Evolutionary conservation across 2,797 vertebrate genomes (phyloP).

Genomic region (Crocodylus rhombifer): DNA sequence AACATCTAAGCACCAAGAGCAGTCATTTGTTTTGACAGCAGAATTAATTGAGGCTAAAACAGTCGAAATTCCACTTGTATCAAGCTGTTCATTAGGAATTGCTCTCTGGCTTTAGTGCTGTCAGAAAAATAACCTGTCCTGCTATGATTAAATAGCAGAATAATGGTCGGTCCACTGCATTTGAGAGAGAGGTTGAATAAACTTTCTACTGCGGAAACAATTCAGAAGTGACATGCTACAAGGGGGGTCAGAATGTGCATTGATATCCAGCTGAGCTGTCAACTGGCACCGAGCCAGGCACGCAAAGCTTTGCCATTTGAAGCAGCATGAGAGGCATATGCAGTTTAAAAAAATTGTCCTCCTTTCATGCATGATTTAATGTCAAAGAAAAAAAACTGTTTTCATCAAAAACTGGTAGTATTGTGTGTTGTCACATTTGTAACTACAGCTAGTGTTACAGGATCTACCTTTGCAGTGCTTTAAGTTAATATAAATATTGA

Average conservation of each 20-base stretch:
- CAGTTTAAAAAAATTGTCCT: constrained; percentile 81
- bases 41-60: constrained; percentile 96
- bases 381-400: constrained; percentile 72
- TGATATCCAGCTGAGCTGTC: constrained; percentile 96
- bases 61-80: constrained; percentile 91
- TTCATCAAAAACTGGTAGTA: constrained; percentile 56
- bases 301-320: constrained; percentile 85
- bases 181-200: constrained; percentile 95
- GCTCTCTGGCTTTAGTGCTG: constrained; percentile 88
- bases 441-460: constrained; percentile 30
- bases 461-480: neutral
- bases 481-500: constrained; percentile 39
- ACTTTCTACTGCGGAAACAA: constrained; percentile 94
- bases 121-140: constrained; percentile 92
- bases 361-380: constrained; percentile 85
- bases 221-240: constrained; percentile 91
- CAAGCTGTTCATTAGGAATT: constrained; percentile 93
- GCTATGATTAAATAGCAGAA: constrained; percentile 90
- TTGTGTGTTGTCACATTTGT: constrained; percentile 44
- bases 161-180: constrained; percentile 86
- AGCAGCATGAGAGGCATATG: constrained; percentile 88
- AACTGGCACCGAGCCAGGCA: constrained; percentile 93
- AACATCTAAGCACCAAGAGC: constrained; percentile 83
- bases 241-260: constrained; percentile 89
- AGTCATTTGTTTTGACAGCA: constrained; percentile 95